Conservation (phyloP, 2,888 invertebrate species). For the Magallana nippona region DNA sequence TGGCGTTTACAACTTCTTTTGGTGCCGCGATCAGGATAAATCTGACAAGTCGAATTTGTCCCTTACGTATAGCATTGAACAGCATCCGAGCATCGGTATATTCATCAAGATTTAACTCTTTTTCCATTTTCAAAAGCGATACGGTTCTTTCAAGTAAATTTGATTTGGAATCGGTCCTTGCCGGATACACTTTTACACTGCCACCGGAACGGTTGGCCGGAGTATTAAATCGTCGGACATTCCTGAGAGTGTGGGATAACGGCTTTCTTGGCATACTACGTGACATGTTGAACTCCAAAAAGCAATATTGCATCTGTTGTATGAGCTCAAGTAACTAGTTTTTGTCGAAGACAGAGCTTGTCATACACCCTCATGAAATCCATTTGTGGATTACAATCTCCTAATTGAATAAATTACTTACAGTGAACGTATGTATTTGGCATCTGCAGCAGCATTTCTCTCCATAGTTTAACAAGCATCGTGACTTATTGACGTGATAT, state of each 20-base stretch:
- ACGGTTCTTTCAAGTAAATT: background rate
- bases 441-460: too few species aligned
- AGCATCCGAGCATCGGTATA: constrained; percentile 68
- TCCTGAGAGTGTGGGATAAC: background rate
- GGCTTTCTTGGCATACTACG: constrained; percentile 4
- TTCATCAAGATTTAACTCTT: constrained; percentile 31
- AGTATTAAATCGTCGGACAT: constrained; percentile 15
- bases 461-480: too few species aligned
- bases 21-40: constrained; percentile 75
- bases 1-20: constrained; percentile 69
- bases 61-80: constrained; percentile 73
- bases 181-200: background rate
- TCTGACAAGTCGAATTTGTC: constrained; percentile 71
- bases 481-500: too few species aligned
- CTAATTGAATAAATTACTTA: too few species aligned
- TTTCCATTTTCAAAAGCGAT: constrained; percentile 24
- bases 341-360: background rate
- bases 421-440: too few species aligned
- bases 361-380: background rate
- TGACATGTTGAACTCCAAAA: background rate
- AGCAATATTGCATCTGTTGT: background rate
- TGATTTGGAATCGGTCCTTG: background rate
- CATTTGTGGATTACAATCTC: too few species aligned
- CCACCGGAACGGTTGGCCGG: background rate
- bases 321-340: background rate